These are phyloP conservation scores for Ariopsis seemanni DNA, from an alignment of 2,113 vertebrate species.

Conservation along the genomic window DNA sequence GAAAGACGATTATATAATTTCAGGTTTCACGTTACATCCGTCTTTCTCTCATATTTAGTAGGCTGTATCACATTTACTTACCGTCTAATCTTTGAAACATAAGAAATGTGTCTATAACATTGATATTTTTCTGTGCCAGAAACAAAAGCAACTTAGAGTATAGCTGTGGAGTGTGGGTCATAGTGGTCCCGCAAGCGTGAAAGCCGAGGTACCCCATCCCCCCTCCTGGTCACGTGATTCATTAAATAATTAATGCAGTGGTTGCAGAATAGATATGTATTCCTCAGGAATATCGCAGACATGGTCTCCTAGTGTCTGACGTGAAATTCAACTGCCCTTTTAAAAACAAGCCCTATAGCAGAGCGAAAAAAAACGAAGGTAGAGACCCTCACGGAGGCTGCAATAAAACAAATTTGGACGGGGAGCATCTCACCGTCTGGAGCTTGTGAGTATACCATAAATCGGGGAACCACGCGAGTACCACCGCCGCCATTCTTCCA, in stretches of 20 bases:
- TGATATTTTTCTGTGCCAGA: background rate
- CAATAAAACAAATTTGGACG: conserved; percentile 96
- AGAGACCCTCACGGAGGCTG: conserved; percentile 78
- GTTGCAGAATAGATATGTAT: conserved; percentile 98
- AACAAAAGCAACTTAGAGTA: conserved; percentile 50
- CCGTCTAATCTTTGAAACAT: conserved; percentile 19
- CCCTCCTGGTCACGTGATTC: conserved; percentile 88
- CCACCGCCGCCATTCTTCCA: conserved; percentile 70
- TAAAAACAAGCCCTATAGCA: conserved; percentile 88
- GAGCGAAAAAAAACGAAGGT: conserved; percentile 69
- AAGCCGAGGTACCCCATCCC: conserved; percentile 79
- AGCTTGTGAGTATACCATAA: conserved; percentile 93
- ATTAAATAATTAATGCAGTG: conserved; percentile 99
- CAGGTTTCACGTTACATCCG: background rate
- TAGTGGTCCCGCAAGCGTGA: conserved; percentile 82
- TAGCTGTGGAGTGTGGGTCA: conserved; percentile 82
- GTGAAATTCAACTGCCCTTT: conserved; percentile 95
- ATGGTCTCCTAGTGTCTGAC: conserved; percentile 89
- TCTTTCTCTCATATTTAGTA: background rate
- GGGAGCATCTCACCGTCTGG: conserved; percentile 87
- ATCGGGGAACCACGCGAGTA: conserved; percentile 76
- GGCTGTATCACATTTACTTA: conserved; percentile 19
- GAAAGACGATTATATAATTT: conserved; percentile 4
- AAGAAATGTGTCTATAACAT: background rate
- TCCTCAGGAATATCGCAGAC: conserved; percentile 92